Evolutionary conservation across 2,113 vertebrate species (phyloP).

Genomic region (Oryzias celebensis): DNA sequence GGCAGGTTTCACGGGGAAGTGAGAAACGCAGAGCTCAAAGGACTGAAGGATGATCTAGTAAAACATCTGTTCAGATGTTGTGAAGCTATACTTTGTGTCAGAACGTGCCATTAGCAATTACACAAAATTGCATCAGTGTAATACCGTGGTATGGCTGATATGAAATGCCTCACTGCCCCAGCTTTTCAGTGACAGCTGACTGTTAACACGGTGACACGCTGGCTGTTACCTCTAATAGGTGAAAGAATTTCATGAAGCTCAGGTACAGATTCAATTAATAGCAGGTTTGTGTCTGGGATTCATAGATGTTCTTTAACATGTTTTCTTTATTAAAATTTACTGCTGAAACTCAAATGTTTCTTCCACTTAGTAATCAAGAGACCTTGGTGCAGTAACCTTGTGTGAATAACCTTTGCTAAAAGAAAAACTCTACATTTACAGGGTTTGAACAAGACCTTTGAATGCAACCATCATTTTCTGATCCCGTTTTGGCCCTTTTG

Average conservation of each 20-base stretch:
- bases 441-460: background rate
- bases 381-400: background rate
- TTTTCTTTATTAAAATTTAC: too few relatives aligned
- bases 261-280: background rate
- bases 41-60: slow-evolving; percentile 20
- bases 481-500: too few relatives aligned
- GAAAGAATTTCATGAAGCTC: slow-evolving; percentile 19
- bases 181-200: background rate
- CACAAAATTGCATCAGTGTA: slow-evolving; percentile 40
- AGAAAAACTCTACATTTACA: background rate
- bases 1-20: slow-evolving; percentile 22
- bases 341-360: too few relatives aligned
- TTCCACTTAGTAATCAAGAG: too few relatives aligned
- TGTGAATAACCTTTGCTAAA: background rate
- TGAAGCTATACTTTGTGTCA: slow-evolving; percentile 45
- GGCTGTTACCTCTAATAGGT: slow-evolving; percentile 3
- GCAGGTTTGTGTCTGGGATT: background rate
- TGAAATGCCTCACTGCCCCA: slow-evolving; percentile 16
- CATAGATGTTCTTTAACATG: too few relatives aligned
- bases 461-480: too few relatives aligned
- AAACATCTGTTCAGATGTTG: slow-evolving; percentile 54
- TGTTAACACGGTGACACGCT: background rate
- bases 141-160: slow-evolving; percentile 20
- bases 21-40: slow-evolving; percentile 21
- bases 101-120: slow-evolving; percentile 44